Evolutionary conservation across 2,888 invertebrate genomes (phyloP), one percentile per base, ranked within the genome.

Genomic region (Selenia dentaria): DNA sequence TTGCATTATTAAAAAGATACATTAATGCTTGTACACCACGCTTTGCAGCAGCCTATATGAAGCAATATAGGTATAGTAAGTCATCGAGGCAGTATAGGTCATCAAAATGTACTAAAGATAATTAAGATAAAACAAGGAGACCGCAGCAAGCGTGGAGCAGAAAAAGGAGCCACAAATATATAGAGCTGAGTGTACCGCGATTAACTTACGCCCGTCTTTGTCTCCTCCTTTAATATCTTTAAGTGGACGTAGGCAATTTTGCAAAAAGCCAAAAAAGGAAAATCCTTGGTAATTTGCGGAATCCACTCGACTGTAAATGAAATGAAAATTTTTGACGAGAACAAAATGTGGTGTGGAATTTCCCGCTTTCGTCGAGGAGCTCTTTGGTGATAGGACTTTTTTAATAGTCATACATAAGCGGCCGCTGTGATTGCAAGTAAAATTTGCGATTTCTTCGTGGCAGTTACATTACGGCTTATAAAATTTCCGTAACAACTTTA

Each of bases 181-280:
- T 63, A 65, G 47, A 51, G 57, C 51, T 39, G 43, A 57, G 60
- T 61, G 57, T 42, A 48, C 54, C 47, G 49, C 72, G 76, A 76
- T 78, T 78, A 82, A 78, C 70, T 74, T 64, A 70, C 71, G 68
- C 69, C 67, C 64, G 63, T 66, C 70, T 74, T 77, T 79, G 80
- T 84, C 82, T 80, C 75, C 57, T 57, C 55, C 71, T 84, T 83
- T 87, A 87, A 88, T 87, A 86, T 85, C 72, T 71, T 74, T 81
- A 87, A 88, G 87, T 87, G 87, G 79, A 83, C 80, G 78, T 76
- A 70, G 76, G 80, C 79, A 86, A 86, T 87, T 85, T 83, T 78
- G 79, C 71, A 80, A 78, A 85, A 79, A 83, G 85, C 79, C 67
- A 63, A 78, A 78, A 75, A 74, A 72, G 68, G 67, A 62, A 74